These are phyloP conservation scores for Antechinus stuartii DNA, from an alignment of 2,113 vertebrate genomes.

Conservation along the genomic window DNA sequence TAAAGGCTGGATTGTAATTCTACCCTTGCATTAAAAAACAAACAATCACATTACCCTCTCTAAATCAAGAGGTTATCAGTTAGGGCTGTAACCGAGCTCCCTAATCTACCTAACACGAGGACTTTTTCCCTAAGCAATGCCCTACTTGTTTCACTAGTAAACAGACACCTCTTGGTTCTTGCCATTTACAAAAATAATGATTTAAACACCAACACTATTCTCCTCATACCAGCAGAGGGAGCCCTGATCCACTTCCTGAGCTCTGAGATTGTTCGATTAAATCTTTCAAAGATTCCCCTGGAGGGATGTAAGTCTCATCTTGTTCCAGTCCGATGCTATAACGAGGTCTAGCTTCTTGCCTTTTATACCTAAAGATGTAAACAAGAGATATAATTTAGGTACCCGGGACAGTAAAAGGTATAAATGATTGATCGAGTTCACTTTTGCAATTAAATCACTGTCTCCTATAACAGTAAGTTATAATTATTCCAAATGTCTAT, in stretches of 20 bases:
- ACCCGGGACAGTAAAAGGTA: not conserved
- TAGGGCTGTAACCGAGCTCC: slow-evolving; percentile 43
- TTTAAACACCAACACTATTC: not conserved
- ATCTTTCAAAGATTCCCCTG: slow-evolving; percentile 95
- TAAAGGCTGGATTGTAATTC: slow-evolving; percentile 49
- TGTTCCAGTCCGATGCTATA: slow-evolving; percentile 96
- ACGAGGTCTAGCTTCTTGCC: slow-evolving; percentile 91
- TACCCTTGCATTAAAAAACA: slow-evolving; percentile 53
- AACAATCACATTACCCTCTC: slow-evolving; percentile 54
- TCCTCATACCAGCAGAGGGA: slow-evolving; percentile 97
- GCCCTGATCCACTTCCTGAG: slow-evolving; percentile 97
- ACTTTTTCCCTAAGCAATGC: slow-evolving; percentile 1
- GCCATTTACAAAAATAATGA: slow-evolving; percentile 28
- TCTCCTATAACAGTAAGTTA: not conserved
- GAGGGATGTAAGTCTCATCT: slow-evolving; percentile 94
- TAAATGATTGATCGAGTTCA: slow-evolving; percentile 21
- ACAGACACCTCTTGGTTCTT: slow-evolving; percentile 34
- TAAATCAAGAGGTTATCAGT: slow-evolving; percentile 68
- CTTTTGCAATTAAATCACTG: not conserved
- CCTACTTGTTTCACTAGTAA: slow-evolving; percentile 60
- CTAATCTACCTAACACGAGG: not conserved
- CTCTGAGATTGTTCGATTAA: slow-evolving; percentile 97
- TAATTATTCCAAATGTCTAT: not conserved
- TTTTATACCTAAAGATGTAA: slow-evolving; percentile 88
- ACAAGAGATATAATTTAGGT: not conserved